phyloP scores from a whole-genome alignment of 2,888 invertebrate genomes.

The Tetramorium bicarinatum region DNA sequence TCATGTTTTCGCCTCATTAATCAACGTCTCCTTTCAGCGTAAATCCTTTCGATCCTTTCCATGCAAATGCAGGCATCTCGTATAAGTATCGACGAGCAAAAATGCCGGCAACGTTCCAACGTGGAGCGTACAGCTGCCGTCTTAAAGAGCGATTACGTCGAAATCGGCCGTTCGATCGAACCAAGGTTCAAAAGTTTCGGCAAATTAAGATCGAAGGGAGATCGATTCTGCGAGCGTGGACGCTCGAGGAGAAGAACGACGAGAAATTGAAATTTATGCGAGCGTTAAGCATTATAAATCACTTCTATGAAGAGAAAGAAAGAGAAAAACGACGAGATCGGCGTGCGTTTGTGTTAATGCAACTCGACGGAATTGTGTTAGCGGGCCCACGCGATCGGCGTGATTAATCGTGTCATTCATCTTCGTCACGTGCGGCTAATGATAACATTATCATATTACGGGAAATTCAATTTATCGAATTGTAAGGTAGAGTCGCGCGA shows the following conservation, averaged over 20 bases:
- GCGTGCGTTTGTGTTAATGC: conserved; percentile 68
- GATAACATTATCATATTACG: conserved; percentile 75
- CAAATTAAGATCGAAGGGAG: conserved; percentile 25
- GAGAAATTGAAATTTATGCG: conserved; percentile 58
- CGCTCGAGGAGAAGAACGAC: conserved; percentile 7
- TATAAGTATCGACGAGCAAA: conserved; percentile 40
- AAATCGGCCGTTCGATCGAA: conserved; percentile 54
- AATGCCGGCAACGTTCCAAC: conserved; percentile 24
- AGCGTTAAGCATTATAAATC: conserved; percentile 68
- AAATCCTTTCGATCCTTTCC: conserved; percentile 35
- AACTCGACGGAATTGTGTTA: conserved; percentile 66
- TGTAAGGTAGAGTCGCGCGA: conserved; percentile 47
- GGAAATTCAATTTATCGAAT: conserved; percentile 74
- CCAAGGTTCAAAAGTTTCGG: conserved; percentile 51
- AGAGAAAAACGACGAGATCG: conserved; percentile 51
- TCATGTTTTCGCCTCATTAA: conserved; percentile 41
- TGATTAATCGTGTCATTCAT: conserved; percentile 75
- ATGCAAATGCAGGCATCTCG: conserved; percentile 18
- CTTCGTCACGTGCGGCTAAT: conserved; percentile 64
- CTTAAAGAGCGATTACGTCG: conserved; percentile 51
- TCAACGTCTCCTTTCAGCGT: conserved; percentile 37
- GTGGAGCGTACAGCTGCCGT: background rate
- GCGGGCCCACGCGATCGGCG: conserved; percentile 60
- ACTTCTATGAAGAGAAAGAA: conserved; percentile 55
- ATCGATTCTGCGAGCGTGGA: conserved; percentile 36